Evolutionary conservation across 23 tunicate genomes (phyloP), one percentile per base, ranked within the genome.

Genomic region (Styela plicata): DNA sequence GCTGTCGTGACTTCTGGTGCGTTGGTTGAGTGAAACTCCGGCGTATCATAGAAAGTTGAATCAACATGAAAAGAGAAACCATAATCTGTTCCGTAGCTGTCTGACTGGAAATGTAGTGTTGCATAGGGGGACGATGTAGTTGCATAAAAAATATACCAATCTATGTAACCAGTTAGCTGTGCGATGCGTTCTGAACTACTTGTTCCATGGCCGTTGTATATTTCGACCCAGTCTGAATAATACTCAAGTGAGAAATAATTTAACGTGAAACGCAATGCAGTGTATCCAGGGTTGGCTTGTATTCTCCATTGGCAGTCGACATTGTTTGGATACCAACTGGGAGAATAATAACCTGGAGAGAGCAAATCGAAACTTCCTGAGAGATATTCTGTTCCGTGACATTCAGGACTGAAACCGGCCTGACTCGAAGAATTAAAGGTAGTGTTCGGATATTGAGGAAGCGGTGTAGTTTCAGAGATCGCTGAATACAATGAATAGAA

Each of bases 221-320:
- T 71, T 71, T 34, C 29, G 16, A 71, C 77, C 37, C 37, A 71
- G 37, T 71, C 77, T 5, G 26, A 71, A 28, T 18, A 33, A 29
- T 33, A 30, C 17, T 71, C 77, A 27, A 34, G 26, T 3, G 77
- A 71, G 77, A 71, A 71, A 30, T 30, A 71, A 30, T 71, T 34
- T 19, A 36, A 3, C 24, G 26, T 5, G 17, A 71, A 71, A 2
- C 34, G 24, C 24, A 84, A 36, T 3, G 64, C 74, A 52, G 78
- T 26, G 63, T 77, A 31, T 3, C 30, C 21, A 62, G 57, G 2
- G 25, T 24, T 28, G 33, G 28, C 80, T 21, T 22, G 35, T 2
- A 84, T 31, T 23, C 63, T 36, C 88, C 88, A 84, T 23, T 35
- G 22, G 88, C 88, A 84, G 63, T 63, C 17, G 22, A 24, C 44